Evolutionary conservation across 2,113 vertebrate genomes (phyloP), one percentile per base, ranked within the genome.

Genomic region (Sinocyclocheilus anshuiensis): DNA sequence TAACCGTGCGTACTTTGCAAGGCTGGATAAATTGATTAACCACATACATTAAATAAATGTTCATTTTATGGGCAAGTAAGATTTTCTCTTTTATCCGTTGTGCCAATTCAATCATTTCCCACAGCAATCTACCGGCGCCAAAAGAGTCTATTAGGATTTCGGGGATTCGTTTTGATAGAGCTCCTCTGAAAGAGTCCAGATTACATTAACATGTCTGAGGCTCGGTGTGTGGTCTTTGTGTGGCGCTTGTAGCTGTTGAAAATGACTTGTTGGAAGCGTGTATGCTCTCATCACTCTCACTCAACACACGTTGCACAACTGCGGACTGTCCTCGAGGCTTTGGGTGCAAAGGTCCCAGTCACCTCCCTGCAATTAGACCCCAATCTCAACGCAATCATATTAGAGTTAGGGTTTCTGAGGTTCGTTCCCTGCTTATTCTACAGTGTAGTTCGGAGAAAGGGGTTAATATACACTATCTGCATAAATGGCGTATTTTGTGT

Each of bases 201-300:
- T 98, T 97, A 96, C 95, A 99, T 99, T 99, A 97, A 96, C 98
- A 99, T 99, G 95, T 99, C 96, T 98, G 96, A 97, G 96, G 94
- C 98, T 94, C 97, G 94, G 96, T 99, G 98, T 99, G 98, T 98
- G 98, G 98, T 99, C 98, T 99, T 99, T 98, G 96, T 98, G 94
- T 90, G 93, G 90, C 93, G 95, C 97, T 98, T 98, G 97, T 98
- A 96, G 96, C 97, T 97, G 97, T 98, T 97, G 96, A 97, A 96
- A 97, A 98, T 97, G 96, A 98, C 97, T 98, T 97, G 97, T 97
- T 97, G 96, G 96, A 97, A 98, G 97, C 97, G 97, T 98, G 98
- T 97, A 96, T 96, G 96, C 97, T 97, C 97, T 99, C 97, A 95
- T 96, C 95, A 93, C 95, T 92, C 94, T 92, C 95, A 94, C 96